phyloP scores from a whole-genome alignment of 2,797 vertebrate genomes.

The Acanthurus leucopareius region DNA sequence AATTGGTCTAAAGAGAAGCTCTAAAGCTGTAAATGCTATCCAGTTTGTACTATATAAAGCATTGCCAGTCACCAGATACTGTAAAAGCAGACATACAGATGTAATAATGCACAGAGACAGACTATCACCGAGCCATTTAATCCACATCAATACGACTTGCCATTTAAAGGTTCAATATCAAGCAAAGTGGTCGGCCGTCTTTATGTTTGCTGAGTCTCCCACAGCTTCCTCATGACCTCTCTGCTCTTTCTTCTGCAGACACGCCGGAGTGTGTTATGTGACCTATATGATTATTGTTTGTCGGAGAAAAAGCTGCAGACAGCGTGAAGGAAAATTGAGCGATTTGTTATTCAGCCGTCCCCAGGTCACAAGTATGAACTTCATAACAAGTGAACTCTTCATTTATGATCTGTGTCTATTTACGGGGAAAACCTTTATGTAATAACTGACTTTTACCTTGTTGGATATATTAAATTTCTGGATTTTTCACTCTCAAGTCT shows the following conservation, averaged over 20 bases:
- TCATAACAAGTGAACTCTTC: conserved; percentile 29
- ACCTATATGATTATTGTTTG: conserved; percentile 30
- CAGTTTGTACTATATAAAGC: not conserved
- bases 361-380: conserved; percentile 19
- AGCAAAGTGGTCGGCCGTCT: not conserved
- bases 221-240: conserved; percentile 11
- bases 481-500: not conserved
- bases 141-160: conserved; percentile 34
- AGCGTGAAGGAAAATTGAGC: not conserved
- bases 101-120: not conserved
- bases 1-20: not conserved
- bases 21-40: too few relatives aligned
- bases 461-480: conserved; percentile 28
- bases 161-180: conserved; percentile 43
- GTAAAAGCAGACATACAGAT: not conserved
- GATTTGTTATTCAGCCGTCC: conserved; percentile 31
- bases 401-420: conserved; percentile 33
- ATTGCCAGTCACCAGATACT: not conserved
- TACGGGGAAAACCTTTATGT: conserved; percentile 21
- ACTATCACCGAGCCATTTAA: conserved; percentile 3
- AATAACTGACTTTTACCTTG: conserved; percentile 29
- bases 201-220: conserved; percentile 12
- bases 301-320: conserved; percentile 1
- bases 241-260: conserved; percentile 24
- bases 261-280: conserved; percentile 1